Base-by-base conservation (phyloP, 2,113 vertebrate genomes). In the Scomber japonicus region DNA sequence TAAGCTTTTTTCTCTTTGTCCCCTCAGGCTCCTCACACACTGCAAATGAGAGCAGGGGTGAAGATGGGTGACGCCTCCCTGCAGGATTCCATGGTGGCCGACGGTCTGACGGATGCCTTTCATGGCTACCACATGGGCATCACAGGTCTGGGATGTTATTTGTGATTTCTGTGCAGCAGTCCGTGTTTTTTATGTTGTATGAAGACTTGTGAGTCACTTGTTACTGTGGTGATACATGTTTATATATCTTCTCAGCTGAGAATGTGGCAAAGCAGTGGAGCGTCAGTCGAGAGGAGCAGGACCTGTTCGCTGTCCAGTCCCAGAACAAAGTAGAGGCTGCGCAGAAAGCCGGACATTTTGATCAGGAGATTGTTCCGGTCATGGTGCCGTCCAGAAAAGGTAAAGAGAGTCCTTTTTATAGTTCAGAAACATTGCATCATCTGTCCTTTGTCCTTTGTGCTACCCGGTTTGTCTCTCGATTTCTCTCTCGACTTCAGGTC, bases 91-190 rank as follows among this genome's bases (percentile, higher is more conserved):
- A 89, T 99, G 24, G 91, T 99, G 72, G 88, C 90, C 0, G 98
- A 99, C 35, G 98, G 97, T 19, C 96, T 99, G 45, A 98, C 94
- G 0, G 97, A 99, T 59, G 97, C 97, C 0, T 99, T 99, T 89
- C 95, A 97, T 75, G 85, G 90, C 48, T 99, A 95, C 76, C 98
- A 99, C 72, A 99, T 99, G 98, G 98, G 98, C 65, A 87, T 99
- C 53, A 99, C 98, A 72, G 98, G 98, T 99, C 80, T 91, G 92
- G 21, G 35, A 11, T 45, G 35, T 63, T 27, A 16, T 3, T 51
- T 9, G 5, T 21, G 14, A 19, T 54, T 54, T 54, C 8, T 24
- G 19, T 14, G 2, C 8, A 27, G 15, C 15, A 27, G 48, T 2
- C 24, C 27, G 4, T 55, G 13, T 40, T 56, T 19, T 40, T 40